A percentile compares a stretch with the other conserved stretches of the same genome.
Evolutionary conservation across 2,888 invertebrate genomes (phyloP).

Genomic region (Macrophya annulata): DNA sequence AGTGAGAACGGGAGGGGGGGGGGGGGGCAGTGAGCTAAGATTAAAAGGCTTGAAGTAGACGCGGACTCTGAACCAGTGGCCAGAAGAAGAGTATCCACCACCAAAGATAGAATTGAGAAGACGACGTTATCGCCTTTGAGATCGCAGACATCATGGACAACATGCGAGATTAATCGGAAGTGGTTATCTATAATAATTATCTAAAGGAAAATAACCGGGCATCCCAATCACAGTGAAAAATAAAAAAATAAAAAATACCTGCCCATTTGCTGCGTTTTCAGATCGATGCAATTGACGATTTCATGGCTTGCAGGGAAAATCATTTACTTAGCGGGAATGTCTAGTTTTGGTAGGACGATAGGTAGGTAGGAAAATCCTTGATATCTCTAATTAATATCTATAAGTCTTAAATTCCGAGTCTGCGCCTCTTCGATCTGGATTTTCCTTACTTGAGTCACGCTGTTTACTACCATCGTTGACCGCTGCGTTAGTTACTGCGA

Average conservation of each 20-base stretch:
- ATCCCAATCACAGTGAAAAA: background rate
- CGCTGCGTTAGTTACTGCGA: conserved; percentile 28
- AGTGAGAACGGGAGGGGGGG: background rate
- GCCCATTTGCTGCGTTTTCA: background rate
- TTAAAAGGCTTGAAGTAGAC: conserved; percentile 5
- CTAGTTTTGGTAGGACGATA: background rate
- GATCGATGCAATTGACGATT: background rate
- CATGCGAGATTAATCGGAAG: conserved; percentile 51
- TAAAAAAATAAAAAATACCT: background rate
- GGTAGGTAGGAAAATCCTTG: background rate
- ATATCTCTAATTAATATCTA: background rate
- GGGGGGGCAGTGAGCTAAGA: background rate
- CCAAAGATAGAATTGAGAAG: conserved; percentile 46
- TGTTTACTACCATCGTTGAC: conserved; percentile 48
- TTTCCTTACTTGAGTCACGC: conserved; percentile 52
- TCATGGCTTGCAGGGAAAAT: background rate
- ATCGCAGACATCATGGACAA: conserved; percentile 41
- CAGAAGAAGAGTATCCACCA: conserved; percentile 25
- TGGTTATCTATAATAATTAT: conserved; percentile 40
- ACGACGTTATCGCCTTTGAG: conserved; percentile 38
- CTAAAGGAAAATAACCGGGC: conserved; percentile 32
- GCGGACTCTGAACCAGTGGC: background rate
- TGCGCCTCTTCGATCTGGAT: conserved; percentile 28
- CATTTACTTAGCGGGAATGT: background rate
- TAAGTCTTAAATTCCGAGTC: conserved; percentile 15